Conservation (phyloP, 2,797 vertebrate species). For the Epinephelus malabaricus region DNA sequence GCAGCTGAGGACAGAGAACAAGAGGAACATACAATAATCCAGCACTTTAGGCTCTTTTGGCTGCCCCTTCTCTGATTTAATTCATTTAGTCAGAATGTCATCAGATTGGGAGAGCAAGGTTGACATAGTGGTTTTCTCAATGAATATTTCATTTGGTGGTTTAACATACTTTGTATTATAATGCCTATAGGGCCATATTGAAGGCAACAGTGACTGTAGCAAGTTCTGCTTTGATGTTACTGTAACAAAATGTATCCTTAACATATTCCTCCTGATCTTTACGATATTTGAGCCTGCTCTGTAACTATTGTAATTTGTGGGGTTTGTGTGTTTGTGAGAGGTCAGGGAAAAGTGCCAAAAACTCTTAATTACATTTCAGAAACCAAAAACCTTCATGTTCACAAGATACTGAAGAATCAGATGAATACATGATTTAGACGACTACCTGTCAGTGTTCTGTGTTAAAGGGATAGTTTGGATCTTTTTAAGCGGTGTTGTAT, state of each 20-base stretch:
- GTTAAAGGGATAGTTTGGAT: too few relatives aligned
- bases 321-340: slow-evolving; percentile 3
- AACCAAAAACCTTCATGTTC: neutral
- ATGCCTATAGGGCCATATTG: neutral
- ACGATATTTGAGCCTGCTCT: neutral
- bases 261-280: neutral
- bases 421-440: neutral
- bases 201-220: neutral
- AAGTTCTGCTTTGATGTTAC: neutral
- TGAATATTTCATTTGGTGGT: slow-evolving; percentile 22
- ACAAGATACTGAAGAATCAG: neutral
- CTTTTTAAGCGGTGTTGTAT: too few relatives aligned
- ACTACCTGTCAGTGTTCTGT: too few relatives aligned
- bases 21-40: slow-evolving; percentile 40
- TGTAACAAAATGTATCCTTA: neutral
- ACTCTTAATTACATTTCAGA: neutral
- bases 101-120: slow-evolving; percentile 11
- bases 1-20: slow-evolving; percentile 65
- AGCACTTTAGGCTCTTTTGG: slow-evolving; percentile 7
- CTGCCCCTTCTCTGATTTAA: slow-evolving; percentile 5
- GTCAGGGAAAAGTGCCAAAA: neutral
- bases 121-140: slow-evolving; percentile 10
- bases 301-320: neutral
- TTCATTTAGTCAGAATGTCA: slow-evolving; percentile 37
- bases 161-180: slow-evolving; percentile 8